phyloP scores from a whole-genome alignment of 2,888 invertebrate species.

The Endotricha flammealis region DNA sequence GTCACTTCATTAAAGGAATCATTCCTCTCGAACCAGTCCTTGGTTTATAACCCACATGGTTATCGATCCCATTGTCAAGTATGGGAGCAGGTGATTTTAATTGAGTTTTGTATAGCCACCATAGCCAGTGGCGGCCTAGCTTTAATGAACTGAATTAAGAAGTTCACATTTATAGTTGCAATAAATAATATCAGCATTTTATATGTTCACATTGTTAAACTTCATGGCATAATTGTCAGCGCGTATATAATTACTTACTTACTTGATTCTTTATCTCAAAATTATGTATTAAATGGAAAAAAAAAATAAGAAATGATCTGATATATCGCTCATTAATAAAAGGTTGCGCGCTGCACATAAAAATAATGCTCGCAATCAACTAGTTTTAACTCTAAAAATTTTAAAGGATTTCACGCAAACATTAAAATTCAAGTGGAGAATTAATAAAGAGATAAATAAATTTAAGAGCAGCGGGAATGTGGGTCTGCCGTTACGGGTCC shows the following conservation, averaged over 20 bases:
- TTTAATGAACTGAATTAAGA: conserved; percentile 29
- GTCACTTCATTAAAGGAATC: conserved; percentile 57
- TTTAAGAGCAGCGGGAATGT: conserved; percentile 74
- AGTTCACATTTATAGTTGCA: conserved; percentile 22
- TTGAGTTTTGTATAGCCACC: conserved; percentile 40
- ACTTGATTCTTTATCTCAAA: no score
- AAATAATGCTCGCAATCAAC: not conserved
- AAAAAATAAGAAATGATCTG: no score
- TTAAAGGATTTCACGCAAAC: conserved; percentile 43
- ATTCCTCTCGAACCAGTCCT: conserved; percentile 40
- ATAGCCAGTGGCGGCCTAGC: conserved; percentile 16
- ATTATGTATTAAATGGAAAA: no score
- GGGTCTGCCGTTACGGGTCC: conserved; percentile 73
- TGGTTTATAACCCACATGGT: conserved; percentile 43
- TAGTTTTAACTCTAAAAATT: conserved; percentile 11
- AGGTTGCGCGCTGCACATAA: no score
- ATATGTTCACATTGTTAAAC: not conserved
- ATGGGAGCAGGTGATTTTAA: conserved; percentile 50
- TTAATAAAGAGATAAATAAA: conserved; percentile 78
- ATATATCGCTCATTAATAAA: no score
- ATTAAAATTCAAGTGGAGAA: conserved; percentile 70
- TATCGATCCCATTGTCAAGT: conserved; percentile 46
- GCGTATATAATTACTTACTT: no score
- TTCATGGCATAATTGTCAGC: no score
- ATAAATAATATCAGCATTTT: conserved; percentile 3